These are phyloP conservation scores for Euzophera pinguis DNA, from an alignment of 2,888 invertebrate species.

Conservation along the genomic window DNA sequence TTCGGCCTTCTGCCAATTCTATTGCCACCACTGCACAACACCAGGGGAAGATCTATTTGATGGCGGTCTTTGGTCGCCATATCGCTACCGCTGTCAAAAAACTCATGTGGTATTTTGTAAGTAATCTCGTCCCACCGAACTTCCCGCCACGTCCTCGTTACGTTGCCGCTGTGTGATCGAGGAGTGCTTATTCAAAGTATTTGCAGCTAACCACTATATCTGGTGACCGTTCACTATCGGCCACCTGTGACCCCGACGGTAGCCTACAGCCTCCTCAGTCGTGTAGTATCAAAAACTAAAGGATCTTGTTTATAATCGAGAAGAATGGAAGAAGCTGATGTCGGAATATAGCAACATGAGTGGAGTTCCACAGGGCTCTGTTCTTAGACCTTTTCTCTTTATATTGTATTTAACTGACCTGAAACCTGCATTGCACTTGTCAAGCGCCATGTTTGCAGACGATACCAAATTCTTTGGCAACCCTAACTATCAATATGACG, in stretches of 20 bases:
- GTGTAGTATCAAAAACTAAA: too few relatives aligned
- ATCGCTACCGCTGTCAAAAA: slow-evolving; percentile 10
- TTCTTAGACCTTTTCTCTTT: too few relatives aligned
- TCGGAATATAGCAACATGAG: too few relatives aligned
- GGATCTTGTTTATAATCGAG: too few relatives aligned
- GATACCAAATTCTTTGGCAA: too few relatives aligned
- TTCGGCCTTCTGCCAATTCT: background rate
- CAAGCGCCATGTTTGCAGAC: too few relatives aligned
- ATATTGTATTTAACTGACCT: too few relatives aligned
- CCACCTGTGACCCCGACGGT: slow-evolving; percentile 13
- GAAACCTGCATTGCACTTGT: too few relatives aligned
- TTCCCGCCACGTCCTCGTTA: slow-evolving; percentile 5
- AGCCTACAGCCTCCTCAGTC: slow-evolving; percentile 6
- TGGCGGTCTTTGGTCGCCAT: slow-evolving; percentile 17
- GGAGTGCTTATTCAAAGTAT: slow-evolving; percentile 19
- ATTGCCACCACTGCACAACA: background rate
- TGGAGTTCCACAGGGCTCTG: too few relatives aligned
- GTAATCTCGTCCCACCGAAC: slow-evolving; percentile 9
- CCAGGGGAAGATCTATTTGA: slow-evolving; percentile 8
- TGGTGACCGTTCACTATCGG: slow-evolving; percentile 14
- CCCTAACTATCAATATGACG: too few relatives aligned
- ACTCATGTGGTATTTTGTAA: slow-evolving; percentile 12
- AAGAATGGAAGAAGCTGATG: too few relatives aligned
- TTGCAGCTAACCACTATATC: slow-evolving; percentile 18
- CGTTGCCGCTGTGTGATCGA: slow-evolving; percentile 16